Evolutionary conservation across 2,888 invertebrate species (phyloP).

Genomic region (Mycalesis mineus): DNA sequence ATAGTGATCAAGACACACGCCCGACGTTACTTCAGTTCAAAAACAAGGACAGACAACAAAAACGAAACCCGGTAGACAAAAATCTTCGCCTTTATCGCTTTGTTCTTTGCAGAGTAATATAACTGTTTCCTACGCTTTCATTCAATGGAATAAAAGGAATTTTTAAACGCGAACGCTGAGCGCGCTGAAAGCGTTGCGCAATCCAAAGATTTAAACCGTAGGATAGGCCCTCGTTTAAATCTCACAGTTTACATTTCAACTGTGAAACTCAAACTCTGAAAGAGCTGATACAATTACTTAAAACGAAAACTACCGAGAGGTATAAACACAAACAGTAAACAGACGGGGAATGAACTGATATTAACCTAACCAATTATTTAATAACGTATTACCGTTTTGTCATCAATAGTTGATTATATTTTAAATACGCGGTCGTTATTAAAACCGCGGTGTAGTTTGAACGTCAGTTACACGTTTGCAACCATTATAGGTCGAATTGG

Average conservation of each 20-base stretch:
- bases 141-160: conserved; percentile 16
- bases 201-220: background rate
- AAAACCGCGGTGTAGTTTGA: no score
- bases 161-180: conserved; percentile 10
- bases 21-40: background rate
- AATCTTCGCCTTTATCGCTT: conserved; percentile 9
- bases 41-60: background rate
- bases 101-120: conserved; percentile 9
- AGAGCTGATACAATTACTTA: no score
- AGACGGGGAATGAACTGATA: no score
- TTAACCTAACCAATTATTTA: no score
- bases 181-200: conserved; percentile 12
- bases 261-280: no score
- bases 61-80: background rate
- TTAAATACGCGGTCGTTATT: no score
- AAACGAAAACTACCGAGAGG: no score
- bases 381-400: no score
- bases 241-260: background rate
- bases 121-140: conserved; percentile 9
- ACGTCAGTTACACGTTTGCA: no score
- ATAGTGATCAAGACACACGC: background rate
- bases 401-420: no score
- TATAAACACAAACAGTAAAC: no score
- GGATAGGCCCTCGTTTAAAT: background rate
- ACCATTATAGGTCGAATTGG: no score